Base-by-base conservation (phyloP, 2,113 vertebrate species). In the Brachyhypopomus gauderio region DNA sequence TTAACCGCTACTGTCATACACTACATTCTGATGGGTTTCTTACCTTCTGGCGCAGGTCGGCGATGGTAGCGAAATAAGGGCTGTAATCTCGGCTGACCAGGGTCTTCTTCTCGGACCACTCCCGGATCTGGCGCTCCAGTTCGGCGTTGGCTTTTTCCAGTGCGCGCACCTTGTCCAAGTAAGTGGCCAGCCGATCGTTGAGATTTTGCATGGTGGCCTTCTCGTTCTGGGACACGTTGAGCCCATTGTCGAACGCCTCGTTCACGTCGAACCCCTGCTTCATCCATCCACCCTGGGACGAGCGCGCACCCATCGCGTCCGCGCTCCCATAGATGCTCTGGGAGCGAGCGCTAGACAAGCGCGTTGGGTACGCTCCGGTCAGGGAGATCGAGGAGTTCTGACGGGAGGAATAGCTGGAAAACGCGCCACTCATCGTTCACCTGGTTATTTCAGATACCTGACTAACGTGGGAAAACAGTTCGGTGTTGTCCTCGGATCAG, bases 121-220 rank as follows among this genome's bases (percentile, higher is more conserved):
- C 90, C 0, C 88, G 92, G 90, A 94, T 94, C 62, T 94, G 89
- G 1, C 0, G 75, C 89, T 94, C 93, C 72, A 94, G 90, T 23
- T 86, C 0, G 4, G 83, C 62, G 2, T 94, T 94, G 77, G 89
- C 87, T 3, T 25, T 38, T 88, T 94, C 93, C 87, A 94, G 89
- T 0, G 85, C 48, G 83, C 88, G 92, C 86, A 94, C 94, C 86
- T 94, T 93, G 0, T 90, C 86, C 89, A 94, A 87, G 83, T 94
- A 94, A 17, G 45, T 0, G 60, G 91, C 89, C 87, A 94, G 86
- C 0, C 93, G 93, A 84, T 94, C 92, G 30, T 94, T 94, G 20
- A 94, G 92, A 83, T 93, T 93, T 89, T 94, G 92, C 93, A 94
- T 93, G 80, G 92, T 93, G 5, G 25, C 2, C 73, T 94, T 94